Evolutionary conservation across 2,888 invertebrate genomes (phyloP).

Genomic region (Rutpela maculata): DNA sequence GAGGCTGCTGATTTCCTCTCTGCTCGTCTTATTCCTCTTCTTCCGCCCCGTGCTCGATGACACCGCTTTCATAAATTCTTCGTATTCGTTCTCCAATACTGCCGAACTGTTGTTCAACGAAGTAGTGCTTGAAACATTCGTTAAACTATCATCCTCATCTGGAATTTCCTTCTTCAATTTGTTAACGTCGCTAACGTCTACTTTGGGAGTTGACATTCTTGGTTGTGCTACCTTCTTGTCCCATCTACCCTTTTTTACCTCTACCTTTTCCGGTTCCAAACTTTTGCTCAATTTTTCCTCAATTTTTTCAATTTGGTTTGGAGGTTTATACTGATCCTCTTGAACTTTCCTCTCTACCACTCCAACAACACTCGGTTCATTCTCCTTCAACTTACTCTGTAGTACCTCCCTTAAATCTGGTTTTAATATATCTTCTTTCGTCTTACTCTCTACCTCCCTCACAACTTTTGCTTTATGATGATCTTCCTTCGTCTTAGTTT

Average conservation of each 20-base stretch:
- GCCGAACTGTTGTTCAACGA: slow-evolving; percentile 46
- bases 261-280: slow-evolving; percentile 17
- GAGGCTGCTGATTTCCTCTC: neutral
- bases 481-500: neutral
- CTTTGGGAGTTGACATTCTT: slow-evolving; percentile 25
- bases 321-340: slow-evolving; percentile 11
- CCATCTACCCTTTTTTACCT: slow-evolving; percentile 50
- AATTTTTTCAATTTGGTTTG: slow-evolving; percentile 24
- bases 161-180: slow-evolving; percentile 43
- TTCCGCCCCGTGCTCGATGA: slow-evolving; percentile 59
- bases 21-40: neutral
- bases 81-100: slow-evolving; percentile 74
- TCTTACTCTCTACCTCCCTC: neutral
- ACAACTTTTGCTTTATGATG: neutral
- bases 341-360: slow-evolving; percentile 17
- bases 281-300: neutral
- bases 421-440: slow-evolving; percentile 20
- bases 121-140: slow-evolving; percentile 37
- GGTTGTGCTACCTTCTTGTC: slow-evolving; percentile 48
- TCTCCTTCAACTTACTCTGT: neutral
- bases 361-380: neutral
- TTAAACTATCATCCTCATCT: slow-evolving; percentile 40
- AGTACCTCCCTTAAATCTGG: slow-evolving; percentile 18
- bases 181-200: neutral
- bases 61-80: slow-evolving; percentile 78